Evolutionary conservation across 1,140 invertebrate genomes (phyloP).

Genomic region (Drosophila baimaii): DNA sequence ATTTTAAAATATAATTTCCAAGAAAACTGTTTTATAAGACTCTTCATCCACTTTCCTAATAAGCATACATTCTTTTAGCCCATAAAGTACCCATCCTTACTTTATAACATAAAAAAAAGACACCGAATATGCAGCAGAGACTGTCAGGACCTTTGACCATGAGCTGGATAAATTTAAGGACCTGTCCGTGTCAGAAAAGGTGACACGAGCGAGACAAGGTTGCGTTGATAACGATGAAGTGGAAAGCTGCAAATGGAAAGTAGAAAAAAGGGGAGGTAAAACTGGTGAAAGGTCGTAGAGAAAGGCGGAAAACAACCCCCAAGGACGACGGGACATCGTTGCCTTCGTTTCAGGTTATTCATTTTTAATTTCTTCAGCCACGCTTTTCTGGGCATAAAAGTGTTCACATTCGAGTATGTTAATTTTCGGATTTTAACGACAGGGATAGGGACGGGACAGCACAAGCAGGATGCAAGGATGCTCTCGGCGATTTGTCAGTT

Average conservation of each 20-base stretch:
- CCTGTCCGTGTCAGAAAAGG: conserved; percentile 45
- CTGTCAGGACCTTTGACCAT: conserved; percentile 51
- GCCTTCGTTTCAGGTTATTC: conserved; percentile 63
- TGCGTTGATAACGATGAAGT: conserved; percentile 28
- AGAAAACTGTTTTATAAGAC: too few relatives aligned
- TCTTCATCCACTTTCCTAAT: too few relatives aligned
- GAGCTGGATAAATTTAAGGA: conserved; percentile 23
- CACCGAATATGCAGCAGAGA: conserved; percentile 24
- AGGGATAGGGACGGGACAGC: too few relatives aligned
- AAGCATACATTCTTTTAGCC: not conserved
- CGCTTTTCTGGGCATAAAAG: conserved; percentile 28
- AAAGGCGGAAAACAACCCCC: conserved; percentile 26
- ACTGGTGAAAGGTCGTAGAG: not conserved
- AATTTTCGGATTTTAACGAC: conserved; percentile 65
- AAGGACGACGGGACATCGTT: conserved; percentile 16
- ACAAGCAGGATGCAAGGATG: conserved; percentile 12
- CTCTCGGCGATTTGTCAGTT: conserved; percentile 76
- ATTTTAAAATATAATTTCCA: too few relatives aligned
- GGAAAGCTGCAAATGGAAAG: conserved; percentile 9
- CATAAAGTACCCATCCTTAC: not conserved
- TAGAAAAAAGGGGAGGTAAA: not conserved
- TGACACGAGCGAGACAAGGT: conserved; percentile 47
- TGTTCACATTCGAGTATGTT: conserved; percentile 74
- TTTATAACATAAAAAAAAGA: not conserved
- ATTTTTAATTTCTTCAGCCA: conserved; percentile 66